A percentile compares a stretch with the other conserved stretches of the same genome.
Evolutionary conservation across 2,113 vertebrate species (phyloP).

Genomic region (Sus scrofa): T2T-Sscrofa CM000818.6:80120501-80121000

Average conservation of each 20-base stretch:
- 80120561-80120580: slow-evolving; percentile 84
- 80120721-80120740: slow-evolving; percentile 71
- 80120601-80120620: slow-evolving; percentile 79
- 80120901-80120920: slow-evolving; percentile 74
- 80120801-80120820: slow-evolving; percentile 54
- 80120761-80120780: slow-evolving; percentile 68
- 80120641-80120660: slow-evolving; percentile 78
- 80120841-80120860: slow-evolving; percentile 73
- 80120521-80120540: slow-evolving; percentile 82
- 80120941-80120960: slow-evolving; percentile 67
- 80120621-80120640: slow-evolving; percentile 74
- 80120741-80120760: slow-evolving; percentile 76
- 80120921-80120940: slow-evolving; percentile 58
- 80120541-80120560: slow-evolving; percentile 81
- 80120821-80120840: slow-evolving; percentile 74
- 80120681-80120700: slow-evolving; percentile 82
- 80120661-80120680: slow-evolving; percentile 80
- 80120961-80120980: background rate
- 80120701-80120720: slow-evolving; percentile 71
- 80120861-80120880: slow-evolving; percentile 76
- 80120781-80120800: slow-evolving; percentile 52
- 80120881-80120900: slow-evolving; percentile 76
- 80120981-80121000: background rate
- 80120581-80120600: slow-evolving; percentile 79
- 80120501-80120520: slow-evolving; percentile 78